Evolutionary conservation across 2,797 vertebrate genomes (phyloP), one percentile per base, ranked within the genome.

Genomic region (Masticophis lateralis): DNA sequence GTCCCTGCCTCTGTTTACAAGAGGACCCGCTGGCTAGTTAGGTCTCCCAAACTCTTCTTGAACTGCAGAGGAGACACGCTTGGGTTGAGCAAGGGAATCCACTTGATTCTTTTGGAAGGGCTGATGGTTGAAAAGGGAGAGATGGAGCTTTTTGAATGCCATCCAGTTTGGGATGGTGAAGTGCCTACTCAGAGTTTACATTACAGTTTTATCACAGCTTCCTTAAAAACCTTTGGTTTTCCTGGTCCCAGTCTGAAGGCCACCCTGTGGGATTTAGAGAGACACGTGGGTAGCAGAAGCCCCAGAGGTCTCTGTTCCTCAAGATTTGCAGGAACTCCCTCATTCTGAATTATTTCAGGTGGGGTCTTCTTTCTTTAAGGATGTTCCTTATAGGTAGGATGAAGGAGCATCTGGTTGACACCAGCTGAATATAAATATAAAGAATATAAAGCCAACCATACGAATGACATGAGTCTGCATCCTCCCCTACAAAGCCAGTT

Each of bases 391-490:
- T 22, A 47, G 74, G 74, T 43, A 22, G 37, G 37, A 22, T 79
- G 74, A 79, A 43, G 74, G 20, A 79, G 74, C 37, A 25, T 37
- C 37, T 37, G 20, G 37, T 4, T 79, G 74, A 47, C 18, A 43
- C 74, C 1, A 0, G 20, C 74, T 22, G 37, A 63, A 61, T 4
- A 61, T 27, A 61, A 61, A 60, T 22, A 60, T 60, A 8, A 60
- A 60, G 91, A 90, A 86, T 92, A 63, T n/a, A 95, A 94, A 93
- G 94, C 63, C 94, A 90, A 94, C 93, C 94, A 94, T 95, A 87
- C 95, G 92, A 96, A 90, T 94, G 94, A 96, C 61, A 94, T 95
- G 90, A 94, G 16, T 32, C 57, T 57, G 89, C 11, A 4, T 96
- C 95, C 94, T 89, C 94, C 74, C 92, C 37, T 79, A 22, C 18